Evolutionary conservation across 2,113 vertebrate species (phyloP).

Genomic region (Myiopsitta monachus): DNA sequence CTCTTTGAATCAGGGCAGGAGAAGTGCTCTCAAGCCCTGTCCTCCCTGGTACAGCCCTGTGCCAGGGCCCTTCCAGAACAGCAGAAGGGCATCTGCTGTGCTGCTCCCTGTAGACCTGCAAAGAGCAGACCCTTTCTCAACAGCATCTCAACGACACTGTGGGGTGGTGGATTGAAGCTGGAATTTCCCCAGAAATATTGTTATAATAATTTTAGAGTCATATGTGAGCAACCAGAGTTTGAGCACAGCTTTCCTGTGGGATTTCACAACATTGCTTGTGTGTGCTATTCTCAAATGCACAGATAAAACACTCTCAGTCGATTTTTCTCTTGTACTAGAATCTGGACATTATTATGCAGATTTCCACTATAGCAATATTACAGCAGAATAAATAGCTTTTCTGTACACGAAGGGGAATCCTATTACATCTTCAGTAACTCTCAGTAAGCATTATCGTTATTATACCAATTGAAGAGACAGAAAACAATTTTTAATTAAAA

Average conservation of each 20-base stretch:
- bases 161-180: background rate
- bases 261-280: background rate
- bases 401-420: constrained; percentile 45
- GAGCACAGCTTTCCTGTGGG: background rate
- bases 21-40: background rate
- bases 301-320: background rate
- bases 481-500: constrained; percentile 79
- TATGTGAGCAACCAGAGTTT: background rate
- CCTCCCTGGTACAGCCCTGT: background rate
- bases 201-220: background rate
- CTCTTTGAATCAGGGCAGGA: background rate
- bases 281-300: background rate
- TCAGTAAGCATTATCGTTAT: constrained; percentile 56
- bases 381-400: constrained; percentile 49
- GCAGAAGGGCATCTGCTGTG: background rate
- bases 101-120: background rate
- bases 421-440: constrained; percentile 51
- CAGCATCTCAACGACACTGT: fast-evolving
- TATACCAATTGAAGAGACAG: constrained; percentile 70
- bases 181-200: background rate
- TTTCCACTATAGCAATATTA: constrained; percentile 37
- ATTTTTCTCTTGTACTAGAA: constrained; percentile 24
- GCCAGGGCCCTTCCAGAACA: background rate
- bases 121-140: background rate
- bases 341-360: background rate